Evolutionary conservation across 2,113 vertebrate species (phyloP).

Genomic region (Spea bombifrons): DNA sequence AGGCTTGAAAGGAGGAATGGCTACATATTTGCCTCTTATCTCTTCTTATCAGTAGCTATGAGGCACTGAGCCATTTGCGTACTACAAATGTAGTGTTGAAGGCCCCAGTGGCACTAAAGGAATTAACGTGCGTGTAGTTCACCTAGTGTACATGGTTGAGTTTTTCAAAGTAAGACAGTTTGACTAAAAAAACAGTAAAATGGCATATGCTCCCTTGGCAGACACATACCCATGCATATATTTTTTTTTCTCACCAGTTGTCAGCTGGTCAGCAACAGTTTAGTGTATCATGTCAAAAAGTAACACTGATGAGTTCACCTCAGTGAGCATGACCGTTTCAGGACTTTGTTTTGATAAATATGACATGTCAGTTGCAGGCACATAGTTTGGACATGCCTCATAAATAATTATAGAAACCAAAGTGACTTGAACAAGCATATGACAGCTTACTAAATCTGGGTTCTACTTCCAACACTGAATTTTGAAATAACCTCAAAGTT

Average conservation of each 20-base stretch:
- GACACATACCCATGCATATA: background rate
- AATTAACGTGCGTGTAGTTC: conserved; percentile 7
- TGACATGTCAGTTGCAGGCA: conserved; percentile 39
- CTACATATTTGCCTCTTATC: background rate
- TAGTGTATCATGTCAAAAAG: conserved; percentile 13
- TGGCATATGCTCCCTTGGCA: background rate
- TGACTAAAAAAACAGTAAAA: background rate
- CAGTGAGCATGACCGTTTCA: conserved; percentile 43
- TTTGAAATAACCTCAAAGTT: conserved; percentile 27
- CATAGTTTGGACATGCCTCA: conserved; percentile 34
- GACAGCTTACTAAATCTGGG: conserved; percentile 38
- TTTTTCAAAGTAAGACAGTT: conserved; percentile 3
- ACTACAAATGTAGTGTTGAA: background rate
- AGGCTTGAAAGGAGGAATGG: background rate
- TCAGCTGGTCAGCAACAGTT: conserved; percentile 27
- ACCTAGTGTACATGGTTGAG: background rate
- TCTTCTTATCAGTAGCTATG: background rate
- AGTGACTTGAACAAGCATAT: conserved; percentile 39
- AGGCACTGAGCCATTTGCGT: background rate
- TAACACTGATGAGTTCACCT: conserved; percentile 45
- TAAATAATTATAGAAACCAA: conserved; percentile 43
- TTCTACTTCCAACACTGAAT: conserved; percentile 13
- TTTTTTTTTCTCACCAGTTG: conserved; percentile 9
- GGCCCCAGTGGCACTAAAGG: conserved; percentile 6
- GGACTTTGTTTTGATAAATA: conserved; percentile 34